Conservation (phyloP, 2,113 vertebrate species). For the Zosterops japonicus region DNA sequence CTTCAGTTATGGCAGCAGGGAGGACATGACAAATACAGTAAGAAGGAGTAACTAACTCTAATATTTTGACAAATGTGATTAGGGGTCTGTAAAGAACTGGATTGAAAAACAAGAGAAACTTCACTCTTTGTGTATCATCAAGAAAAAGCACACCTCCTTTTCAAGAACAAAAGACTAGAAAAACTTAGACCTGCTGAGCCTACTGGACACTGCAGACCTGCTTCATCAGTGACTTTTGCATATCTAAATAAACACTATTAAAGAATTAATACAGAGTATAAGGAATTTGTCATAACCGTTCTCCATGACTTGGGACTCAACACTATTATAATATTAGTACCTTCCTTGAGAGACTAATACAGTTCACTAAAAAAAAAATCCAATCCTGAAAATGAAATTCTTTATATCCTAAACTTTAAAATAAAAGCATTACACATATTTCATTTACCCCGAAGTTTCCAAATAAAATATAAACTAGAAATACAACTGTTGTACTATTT, state of each 20-base stretch:
- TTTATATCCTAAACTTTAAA: neutral
- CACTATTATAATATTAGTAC: neutral
- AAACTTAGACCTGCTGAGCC: neutral
- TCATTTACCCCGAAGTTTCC: neutral
- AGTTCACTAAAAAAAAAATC: neutral
- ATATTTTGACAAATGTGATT: neutral
- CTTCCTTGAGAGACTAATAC: neutral
- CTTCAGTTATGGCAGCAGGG: neutral
- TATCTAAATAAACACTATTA: neutral
- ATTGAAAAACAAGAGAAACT: neutral
- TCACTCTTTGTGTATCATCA: neutral
- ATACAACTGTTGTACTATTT: neutral
- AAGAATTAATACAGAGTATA: neutral
- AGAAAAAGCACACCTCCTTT: neutral
- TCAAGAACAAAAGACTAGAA: neutral
- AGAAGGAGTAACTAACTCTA: neutral
- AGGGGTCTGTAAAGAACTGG: neutral
- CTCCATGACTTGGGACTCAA: neutral
- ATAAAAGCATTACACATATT: neutral
- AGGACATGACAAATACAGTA: neutral
- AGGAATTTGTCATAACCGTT: rapidly evolving
- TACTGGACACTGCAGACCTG: neutral
- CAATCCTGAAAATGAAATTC: neutral
- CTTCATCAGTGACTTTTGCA: neutral
- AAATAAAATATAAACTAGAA: neutral